A percentile compares a stretch with the other conserved stretches of the same genome.
phyloP scores from a whole-genome alignment of 2,888 invertebrate genomes.

The Phengaris arion region DNA sequence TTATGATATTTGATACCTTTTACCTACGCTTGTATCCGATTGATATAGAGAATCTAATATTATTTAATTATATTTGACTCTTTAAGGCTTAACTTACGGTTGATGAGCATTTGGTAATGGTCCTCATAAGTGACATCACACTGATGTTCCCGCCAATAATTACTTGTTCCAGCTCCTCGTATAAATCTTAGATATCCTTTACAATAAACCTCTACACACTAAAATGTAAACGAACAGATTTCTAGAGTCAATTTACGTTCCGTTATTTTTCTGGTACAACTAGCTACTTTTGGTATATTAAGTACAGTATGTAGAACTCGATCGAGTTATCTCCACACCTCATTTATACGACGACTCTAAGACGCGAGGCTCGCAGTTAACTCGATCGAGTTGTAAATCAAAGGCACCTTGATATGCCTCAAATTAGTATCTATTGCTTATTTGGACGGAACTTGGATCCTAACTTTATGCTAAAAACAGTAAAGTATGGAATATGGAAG shows the following conservation, averaged over 20 bases:
- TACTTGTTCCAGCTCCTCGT: background rate
- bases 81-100: background rate
- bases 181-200: background rate
- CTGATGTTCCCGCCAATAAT: background rate
- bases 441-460: too few relatives aligned
- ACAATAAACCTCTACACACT: background rate
- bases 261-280: too few relatives aligned
- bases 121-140: background rate
- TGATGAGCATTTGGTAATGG: background rate
- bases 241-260: background rate
- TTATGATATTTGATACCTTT: too few relatives aligned
- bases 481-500: slow-evolving; percentile 2
- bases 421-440: too few relatives aligned
- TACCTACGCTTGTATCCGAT: too few relatives aligned
- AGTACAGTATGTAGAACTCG: too few relatives aligned
- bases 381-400: too few relatives aligned
- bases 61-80: background rate
- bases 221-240: background rate
- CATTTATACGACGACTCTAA: too few relatives aligned
- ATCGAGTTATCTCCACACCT: too few relatives aligned
- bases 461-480: too few relatives aligned
- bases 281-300: too few relatives aligned
- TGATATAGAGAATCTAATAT: background rate
- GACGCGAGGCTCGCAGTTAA: too few relatives aligned
- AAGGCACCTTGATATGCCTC: background rate